Evolutionary conservation across 2,888 invertebrate genomes (phyloP).

Genomic region (Agonopterix subpropinquella): DNA sequence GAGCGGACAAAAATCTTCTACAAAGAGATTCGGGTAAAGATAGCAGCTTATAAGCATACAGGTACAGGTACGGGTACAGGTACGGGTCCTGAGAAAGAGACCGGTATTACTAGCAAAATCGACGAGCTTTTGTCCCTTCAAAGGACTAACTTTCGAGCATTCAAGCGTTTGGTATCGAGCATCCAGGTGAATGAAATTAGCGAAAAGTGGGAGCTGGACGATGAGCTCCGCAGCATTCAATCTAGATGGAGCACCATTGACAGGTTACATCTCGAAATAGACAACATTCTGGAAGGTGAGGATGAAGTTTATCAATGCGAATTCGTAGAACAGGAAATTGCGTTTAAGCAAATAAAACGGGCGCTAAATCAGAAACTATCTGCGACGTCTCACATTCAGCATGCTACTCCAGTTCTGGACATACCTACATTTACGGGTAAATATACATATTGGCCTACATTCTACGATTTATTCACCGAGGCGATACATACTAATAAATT

Average conservation of each 20-base stretch:
- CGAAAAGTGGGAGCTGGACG: background rate
- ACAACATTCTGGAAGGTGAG: too few species aligned
- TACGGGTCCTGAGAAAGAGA: background rate
- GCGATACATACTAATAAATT: slow-evolving; percentile 3
- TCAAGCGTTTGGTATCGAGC: background rate
- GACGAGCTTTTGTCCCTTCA: background rate
- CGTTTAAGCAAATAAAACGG: too few species aligned
- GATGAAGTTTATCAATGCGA: too few species aligned
- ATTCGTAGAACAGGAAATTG: too few species aligned
- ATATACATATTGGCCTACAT: background rate
- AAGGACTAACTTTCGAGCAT: background rate
- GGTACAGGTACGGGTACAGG: background rate
- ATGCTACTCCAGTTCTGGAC: background rate
- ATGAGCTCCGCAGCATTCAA: background rate
- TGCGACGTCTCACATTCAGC: background rate
- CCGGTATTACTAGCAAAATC: background rate
- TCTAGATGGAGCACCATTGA: background rate
- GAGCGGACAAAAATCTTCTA: background rate
- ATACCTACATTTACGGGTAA: background rate
- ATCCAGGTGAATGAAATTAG: too few species aligned
- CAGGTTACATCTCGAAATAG: background rate
- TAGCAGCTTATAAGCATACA: background rate
- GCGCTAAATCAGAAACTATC: too few species aligned
- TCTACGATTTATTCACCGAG: background rate
- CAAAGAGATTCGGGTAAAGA: background rate